Percentiles rank a stretch among this genome's conserved stretches.
phyloP scores from a whole-genome alignment of 1,140 invertebrate species.

The Camponotus vicinus region DNA sequence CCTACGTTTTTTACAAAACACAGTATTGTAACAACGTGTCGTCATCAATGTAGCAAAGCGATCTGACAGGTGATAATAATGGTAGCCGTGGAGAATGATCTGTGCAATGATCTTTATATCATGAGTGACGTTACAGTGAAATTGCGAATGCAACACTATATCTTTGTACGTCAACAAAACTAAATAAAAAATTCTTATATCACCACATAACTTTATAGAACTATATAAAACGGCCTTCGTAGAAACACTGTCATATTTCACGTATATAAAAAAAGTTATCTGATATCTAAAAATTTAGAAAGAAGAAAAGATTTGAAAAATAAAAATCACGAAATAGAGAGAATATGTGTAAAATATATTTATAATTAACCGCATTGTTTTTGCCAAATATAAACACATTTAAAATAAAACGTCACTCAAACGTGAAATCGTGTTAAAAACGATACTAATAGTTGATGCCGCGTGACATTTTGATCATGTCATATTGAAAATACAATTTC shows the following conservation, averaged over 20 bases:
- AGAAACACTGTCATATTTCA: constrained; percentile 2
- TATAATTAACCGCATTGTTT: too few species aligned
- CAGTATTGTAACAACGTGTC: constrained; percentile 37
- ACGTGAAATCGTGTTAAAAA: not conserved
- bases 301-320: not conserved
- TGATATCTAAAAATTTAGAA: not conserved
- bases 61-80: constrained; percentile 39
- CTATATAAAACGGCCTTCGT: not conserved
- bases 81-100: not conserved
- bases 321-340: not conserved
- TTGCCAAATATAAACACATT: not conserved
- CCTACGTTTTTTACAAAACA: constrained; percentile 19
- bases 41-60: constrained; percentile 60
- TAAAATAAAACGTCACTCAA: not conserved
- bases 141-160: constrained; percentile 26
- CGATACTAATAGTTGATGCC: not conserved
- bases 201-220: constrained; percentile 41
- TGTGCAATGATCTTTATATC: constrained; percentile 23
- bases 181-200: constrained; percentile 18
- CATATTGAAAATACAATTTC: not conserved
- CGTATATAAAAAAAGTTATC: not conserved
- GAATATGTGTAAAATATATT: not conserved
- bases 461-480: not conserved
- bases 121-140: not conserved
- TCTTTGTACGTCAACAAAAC: not conserved